These are phyloP conservation scores for Pteronura brasiliensis DNA, from an alignment of 2,113 vertebrate genomes.

Conservation along the genomic window DNA sequence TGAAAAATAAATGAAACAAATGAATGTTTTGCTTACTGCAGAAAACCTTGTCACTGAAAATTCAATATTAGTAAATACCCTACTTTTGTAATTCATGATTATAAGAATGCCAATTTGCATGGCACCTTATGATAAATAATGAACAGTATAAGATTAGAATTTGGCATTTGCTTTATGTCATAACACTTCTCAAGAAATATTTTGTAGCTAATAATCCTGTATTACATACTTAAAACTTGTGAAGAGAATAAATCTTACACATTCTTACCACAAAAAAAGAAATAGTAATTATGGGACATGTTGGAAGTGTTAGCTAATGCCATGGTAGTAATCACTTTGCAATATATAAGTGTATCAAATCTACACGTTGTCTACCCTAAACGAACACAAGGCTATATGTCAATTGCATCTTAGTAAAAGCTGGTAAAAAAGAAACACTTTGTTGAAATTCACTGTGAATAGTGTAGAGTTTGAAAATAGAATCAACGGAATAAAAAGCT, in stretches of 20 bases:
- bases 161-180: not conserved
- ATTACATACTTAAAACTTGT: not conserved
- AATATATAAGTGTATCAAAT: not conserved
- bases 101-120: slow-evolving; percentile 4
- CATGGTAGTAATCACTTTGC: not conserved
- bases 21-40: slow-evolving; percentile 41
- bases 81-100: slow-evolving; percentile 18
- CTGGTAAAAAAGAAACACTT: not conserved
- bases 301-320: not conserved
- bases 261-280: not conserved
- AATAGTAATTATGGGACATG: not conserved
- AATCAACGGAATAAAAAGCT: not conserved
- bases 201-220: not conserved
- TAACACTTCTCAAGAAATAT: not conserved
- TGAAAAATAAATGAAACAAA: slow-evolving; percentile 38
- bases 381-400: not conserved
- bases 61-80: not conserved
- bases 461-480: not conserved
- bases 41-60: slow-evolving; percentile 48
- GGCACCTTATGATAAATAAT: slow-evolving; percentile 1
- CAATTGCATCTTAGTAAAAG: not conserved
- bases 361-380: not conserved
- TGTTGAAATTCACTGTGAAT: not conserved
- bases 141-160: slow-evolving; percentile 17
- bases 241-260: not conserved